Conservation (phyloP, 1,140 invertebrate species). For the Brachionus sp. region DNA sequence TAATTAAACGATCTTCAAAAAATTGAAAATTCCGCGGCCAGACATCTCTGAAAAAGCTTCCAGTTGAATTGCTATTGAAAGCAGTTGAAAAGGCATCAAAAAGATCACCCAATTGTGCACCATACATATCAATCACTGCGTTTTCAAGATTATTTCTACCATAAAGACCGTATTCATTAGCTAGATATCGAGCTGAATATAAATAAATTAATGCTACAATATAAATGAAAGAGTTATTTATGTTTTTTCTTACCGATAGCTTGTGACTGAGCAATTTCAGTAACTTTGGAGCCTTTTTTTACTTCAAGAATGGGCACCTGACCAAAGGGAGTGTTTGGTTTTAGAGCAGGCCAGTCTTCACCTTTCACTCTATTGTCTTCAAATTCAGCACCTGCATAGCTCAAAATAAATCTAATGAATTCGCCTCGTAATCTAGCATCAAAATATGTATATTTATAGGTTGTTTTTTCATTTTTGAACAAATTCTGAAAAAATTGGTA, state of each 20-base stretch:
- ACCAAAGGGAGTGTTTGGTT: neutral
- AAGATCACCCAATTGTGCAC: conserved; percentile 25
- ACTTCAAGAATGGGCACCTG: conserved; percentile 43
- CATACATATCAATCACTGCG: conserved; percentile 32
- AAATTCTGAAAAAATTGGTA: neutral
- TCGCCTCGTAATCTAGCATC: conserved; percentile 31
- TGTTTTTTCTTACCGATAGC: conserved; percentile 12
- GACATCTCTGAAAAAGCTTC: neutral
- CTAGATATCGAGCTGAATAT: conserved; percentile 21
- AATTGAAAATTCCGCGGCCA: neutral
- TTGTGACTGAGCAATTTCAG: neutral
- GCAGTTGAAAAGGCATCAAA: neutral
- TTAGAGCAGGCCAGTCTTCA: conserved; percentile 48
- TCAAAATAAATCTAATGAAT: conserved; percentile 48
- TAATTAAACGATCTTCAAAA: conserved; percentile 1
- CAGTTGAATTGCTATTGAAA: neutral
- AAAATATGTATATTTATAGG: conserved; percentile 36
- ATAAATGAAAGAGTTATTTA: neutral
- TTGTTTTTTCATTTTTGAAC: neutral
- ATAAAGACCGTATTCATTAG: neutral
- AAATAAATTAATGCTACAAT: neutral
- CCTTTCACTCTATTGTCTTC: conserved; percentile 48
- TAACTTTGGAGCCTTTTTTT: neutral
- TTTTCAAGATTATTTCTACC: conserved; percentile 19
- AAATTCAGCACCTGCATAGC: conserved; percentile 47